Percentiles rank a stretch among this genome's conserved stretches.
These are phyloP conservation scores for Shinisaurus crocodilurus DNA, from an alignment of 2,113 vertebrate genomes.

Conservation along the genomic window DNA sequence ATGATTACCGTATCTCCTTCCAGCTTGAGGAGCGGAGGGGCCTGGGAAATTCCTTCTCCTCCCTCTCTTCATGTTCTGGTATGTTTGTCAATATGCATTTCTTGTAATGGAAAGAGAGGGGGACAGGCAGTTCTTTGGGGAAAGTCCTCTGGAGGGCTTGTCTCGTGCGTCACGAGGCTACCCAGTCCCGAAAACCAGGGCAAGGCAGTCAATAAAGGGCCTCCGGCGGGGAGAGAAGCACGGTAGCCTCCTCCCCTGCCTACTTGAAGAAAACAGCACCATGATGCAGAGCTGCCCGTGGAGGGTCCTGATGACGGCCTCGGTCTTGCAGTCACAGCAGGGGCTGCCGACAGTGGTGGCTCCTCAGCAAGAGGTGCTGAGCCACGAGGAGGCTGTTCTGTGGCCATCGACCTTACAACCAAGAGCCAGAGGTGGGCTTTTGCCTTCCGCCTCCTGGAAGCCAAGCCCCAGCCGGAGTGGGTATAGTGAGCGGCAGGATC, in stretches of 20 bases:
- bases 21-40: background rate
- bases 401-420: background rate
- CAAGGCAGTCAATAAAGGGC: background rate
- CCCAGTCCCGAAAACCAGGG: background rate
- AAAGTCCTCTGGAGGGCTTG: no score
- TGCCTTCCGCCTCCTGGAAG: slow-evolving; percentile 6
- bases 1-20: background rate
- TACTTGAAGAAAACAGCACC: background rate
- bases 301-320: no score
- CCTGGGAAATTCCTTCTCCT: background rate
- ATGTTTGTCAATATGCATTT: no score
- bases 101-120: no score
- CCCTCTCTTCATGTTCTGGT: no score
- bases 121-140: no score
- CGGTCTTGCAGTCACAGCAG: no score
- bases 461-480: no score
- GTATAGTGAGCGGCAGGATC: background rate
- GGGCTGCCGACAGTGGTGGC: no score
- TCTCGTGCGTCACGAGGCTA: no score
- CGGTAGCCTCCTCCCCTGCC: no score
- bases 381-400: background rate
- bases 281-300: background rate
- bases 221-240: background rate
- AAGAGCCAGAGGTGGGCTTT: background rate
- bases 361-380: no score